Evolutionary conservation across 1,140 invertebrate genomes (phyloP).

Genomic region (Drosophila ambigua): DNA sequence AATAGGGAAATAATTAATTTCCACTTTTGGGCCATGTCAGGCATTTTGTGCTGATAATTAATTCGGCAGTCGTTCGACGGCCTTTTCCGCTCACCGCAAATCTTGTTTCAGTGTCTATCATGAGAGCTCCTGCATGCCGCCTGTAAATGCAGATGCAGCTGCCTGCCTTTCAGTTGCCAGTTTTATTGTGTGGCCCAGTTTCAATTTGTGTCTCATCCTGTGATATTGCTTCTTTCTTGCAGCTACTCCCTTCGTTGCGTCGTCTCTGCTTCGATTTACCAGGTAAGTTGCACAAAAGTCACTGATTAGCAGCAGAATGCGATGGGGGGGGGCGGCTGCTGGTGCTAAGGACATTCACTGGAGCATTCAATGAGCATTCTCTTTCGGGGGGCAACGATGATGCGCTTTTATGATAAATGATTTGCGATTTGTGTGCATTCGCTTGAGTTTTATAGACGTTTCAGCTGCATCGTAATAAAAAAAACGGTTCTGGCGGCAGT

Average conservation of each 20-base stretch:
- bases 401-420: constrained; percentile 77
- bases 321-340: constrained; percentile 1
- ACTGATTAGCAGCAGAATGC: constrained; percentile 41
- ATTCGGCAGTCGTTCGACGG: constrained; percentile 33
- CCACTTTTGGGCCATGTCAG: constrained; percentile 36
- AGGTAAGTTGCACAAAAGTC: constrained; percentile 57
- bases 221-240: constrained; percentile 27
- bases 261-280: constrained; percentile 26
- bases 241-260: constrained; percentile 33
- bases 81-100: constrained; percentile 5
- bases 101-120: too few relatives aligned
- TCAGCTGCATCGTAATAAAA: constrained; percentile 67
- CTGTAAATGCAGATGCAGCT: too few relatives aligned
- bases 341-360: constrained; percentile 13
- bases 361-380: constrained; percentile 17
- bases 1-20: constrained; percentile 71
- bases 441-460: constrained; percentile 78
- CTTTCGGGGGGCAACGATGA: constrained; percentile 25
- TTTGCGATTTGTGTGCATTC: constrained; percentile 79
- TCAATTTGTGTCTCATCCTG: constrained; percentile 20
- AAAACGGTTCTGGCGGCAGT: constrained; percentile 27
- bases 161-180: too few relatives aligned
- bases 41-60: constrained; percentile 47
- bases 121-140: too few relatives aligned
- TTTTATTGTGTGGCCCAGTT: too few relatives aligned